These are phyloP conservation scores for Conchocele bisecta DNA, from an alignment of 2,888 invertebrate genomes.

Conservation along the genomic window DNA sequence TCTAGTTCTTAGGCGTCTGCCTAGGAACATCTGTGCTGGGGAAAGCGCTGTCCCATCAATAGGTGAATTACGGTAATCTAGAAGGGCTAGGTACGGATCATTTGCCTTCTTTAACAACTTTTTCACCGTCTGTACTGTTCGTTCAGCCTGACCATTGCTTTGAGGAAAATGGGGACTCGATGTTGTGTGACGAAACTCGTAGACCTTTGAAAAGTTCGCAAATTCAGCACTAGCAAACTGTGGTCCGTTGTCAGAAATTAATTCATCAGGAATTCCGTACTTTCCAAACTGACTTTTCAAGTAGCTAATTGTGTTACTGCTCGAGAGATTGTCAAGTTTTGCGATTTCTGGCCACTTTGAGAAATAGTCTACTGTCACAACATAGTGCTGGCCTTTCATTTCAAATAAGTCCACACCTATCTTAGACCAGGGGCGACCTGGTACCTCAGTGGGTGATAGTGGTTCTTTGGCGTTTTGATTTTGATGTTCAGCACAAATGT, in stretches of 20 bases:
- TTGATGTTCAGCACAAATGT: too few relatives aligned
- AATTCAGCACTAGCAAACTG: constrained; percentile 14
- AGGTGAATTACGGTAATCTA: constrained; percentile 24
- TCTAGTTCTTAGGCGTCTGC: constrained; percentile 26
- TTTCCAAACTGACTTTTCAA: constrained; percentile 18
- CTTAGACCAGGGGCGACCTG: too few relatives aligned
- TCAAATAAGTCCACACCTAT: too few relatives aligned
- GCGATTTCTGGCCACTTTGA: constrained; percentile 40
- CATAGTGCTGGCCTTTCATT: too few relatives aligned
- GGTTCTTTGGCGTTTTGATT: too few relatives aligned
- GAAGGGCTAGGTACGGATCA: constrained; percentile 27
- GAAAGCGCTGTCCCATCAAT: constrained; percentile 30
- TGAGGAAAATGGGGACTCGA: constrained; percentile 8
- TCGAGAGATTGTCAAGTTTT: constrained; percentile 23
- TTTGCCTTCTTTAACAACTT: constrained; percentile 23
- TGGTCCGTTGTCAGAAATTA: constrained; percentile 33
- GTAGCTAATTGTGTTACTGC: neutral
- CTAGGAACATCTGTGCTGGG: constrained; percentile 38
- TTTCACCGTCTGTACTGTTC: constrained; percentile 37
- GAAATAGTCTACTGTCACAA: constrained; percentile 14
- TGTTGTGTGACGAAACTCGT: constrained; percentile 14
- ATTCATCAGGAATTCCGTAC: constrained; percentile 16
- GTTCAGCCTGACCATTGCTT: constrained; percentile 12
- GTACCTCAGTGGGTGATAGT: too few relatives aligned
- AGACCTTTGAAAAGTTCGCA: constrained; percentile 5